These are phyloP conservation scores for Parnassius smintheus DNA, from an alignment of 2,888 invertebrate genomes.

Conservation along the genomic window DNA sequence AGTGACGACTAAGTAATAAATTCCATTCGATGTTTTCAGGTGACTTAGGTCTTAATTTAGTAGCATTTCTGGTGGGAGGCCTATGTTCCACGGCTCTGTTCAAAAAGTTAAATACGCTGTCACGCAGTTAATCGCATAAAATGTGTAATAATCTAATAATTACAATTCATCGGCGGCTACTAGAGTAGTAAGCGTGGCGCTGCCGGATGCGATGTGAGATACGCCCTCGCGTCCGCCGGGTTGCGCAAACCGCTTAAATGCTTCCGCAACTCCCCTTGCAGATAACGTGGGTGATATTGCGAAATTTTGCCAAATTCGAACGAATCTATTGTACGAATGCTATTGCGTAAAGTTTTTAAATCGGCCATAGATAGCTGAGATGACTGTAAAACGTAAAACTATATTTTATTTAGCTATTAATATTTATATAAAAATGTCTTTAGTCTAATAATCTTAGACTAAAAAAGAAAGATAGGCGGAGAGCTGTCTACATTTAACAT, in stretches of 20 bases:
- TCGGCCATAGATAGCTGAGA: neutral
- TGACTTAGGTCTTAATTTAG: too few species aligned
- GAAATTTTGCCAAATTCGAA: constrained; percentile 64
- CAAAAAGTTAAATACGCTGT: too few species aligned
- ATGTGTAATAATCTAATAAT: constrained; percentile 4
- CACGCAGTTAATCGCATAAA: neutral
- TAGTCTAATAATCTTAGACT: too few species aligned
- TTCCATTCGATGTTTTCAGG: too few species aligned
- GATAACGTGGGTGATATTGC: constrained; percentile 58
- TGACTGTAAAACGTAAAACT: neutral
- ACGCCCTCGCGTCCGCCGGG: constrained; percentile 38
- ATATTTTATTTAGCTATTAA: neutral
- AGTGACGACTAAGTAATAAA: too few species aligned
- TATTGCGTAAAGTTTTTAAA: neutral
- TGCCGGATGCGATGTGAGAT: constrained; percentile 52
- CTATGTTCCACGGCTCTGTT: too few species aligned
- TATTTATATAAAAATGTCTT: too few species aligned
- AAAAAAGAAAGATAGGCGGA: too few species aligned
- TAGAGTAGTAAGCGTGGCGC: constrained; percentile 33
- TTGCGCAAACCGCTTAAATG: constrained; percentile 46
- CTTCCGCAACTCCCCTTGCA: constrained; percentile 57
- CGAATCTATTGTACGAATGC: constrained; percentile 4
- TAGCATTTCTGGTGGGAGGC: too few species aligned
- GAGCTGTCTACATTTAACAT: too few species aligned
- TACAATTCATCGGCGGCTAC: constrained; percentile 20